phyloP scores from a whole-genome alignment of 2,888 invertebrate species.

The Aphrophora alni region DNA sequence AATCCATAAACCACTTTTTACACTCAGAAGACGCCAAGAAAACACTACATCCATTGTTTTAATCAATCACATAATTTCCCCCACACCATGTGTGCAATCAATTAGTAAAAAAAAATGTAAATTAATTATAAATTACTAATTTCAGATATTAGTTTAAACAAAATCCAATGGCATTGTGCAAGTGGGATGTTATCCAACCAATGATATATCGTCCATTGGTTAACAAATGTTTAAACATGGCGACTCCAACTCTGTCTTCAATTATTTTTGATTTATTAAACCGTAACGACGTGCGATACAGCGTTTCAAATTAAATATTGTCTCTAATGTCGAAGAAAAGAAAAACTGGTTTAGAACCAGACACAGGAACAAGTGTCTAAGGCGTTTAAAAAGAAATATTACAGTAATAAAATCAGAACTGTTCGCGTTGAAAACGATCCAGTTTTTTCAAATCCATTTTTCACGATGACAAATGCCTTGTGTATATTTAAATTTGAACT shows the following conservation, averaged over 20 bases:
- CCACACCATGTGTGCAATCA: too few relatives aligned
- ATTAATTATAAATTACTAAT: too few relatives aligned
- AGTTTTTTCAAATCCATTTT: neutral
- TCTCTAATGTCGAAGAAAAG: neutral
- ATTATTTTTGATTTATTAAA: neutral
- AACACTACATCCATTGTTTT: too few relatives aligned
- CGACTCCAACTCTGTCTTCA: neutral
- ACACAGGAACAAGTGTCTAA: neutral
- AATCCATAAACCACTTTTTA: too few relatives aligned
- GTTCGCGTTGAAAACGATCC: neutral
- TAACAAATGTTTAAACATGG: too few relatives aligned
- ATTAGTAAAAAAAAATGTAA: too few relatives aligned
- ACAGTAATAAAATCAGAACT: neutral
- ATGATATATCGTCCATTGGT: too few relatives aligned
- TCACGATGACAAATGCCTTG: neutral
- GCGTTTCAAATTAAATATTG: neutral
- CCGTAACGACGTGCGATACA: neutral
- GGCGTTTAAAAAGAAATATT: neutral
- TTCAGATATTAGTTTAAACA: too few relatives aligned
- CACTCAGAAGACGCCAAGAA: too few relatives aligned
- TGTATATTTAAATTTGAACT: neutral
- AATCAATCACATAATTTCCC: too few relatives aligned
- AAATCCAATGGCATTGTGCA: too few relatives aligned
- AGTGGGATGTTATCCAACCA: too few relatives aligned
- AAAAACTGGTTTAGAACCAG: neutral